Evolutionary conservation across 2,113 vertebrate species (phyloP), one percentile per base, ranked within the genome.

Genomic region (Crotophaga sulcirostris): DNA sequence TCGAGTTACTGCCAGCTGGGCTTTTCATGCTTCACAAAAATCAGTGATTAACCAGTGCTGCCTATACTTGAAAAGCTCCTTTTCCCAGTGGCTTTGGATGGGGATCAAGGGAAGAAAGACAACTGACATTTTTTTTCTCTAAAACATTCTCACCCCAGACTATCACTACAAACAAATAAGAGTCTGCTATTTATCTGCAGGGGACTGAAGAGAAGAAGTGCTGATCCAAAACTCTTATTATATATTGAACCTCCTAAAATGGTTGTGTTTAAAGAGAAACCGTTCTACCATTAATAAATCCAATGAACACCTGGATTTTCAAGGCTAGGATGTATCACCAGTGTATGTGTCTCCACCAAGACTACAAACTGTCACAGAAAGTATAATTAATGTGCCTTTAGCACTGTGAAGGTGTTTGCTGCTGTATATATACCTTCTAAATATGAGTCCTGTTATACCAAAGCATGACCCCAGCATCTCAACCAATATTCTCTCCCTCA

Each of bases 211-310:
- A 66, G 44, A 67, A 96, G 29, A 0, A 19, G 17, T 49, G 28
- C n/a, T 59, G 44, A 84, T 52, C 47, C 23, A 56, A 86, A 86
- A 9, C 21, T 9, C 8, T 56, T 59, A 23, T 60, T 88, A 36
- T 18, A 31, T 34, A 51, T 21, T 44, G 70, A 83, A 45, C 26
- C 3, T 75, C 68, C 45, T 51, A 15, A 88, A 94, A 72, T 42
- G 17, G 40, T 42, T 91, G 33, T 31, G 34, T 72, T 93, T 81
- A 59, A 78, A 84, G 52, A 67, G 56, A 72, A 93, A 42, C 19
- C 13, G 68, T 93, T 90, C 76, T 92, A 25, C n/a, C 56, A 25
- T 24, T 33, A 74, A 93, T 86, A 93, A 94, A 92, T 74, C 64
- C 9, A 52, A 11, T 0, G 4, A 78, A 15, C 38, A 74, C 8